Evolutionary conservation across 2,113 vertebrate genomes (phyloP).

Genomic region (Notarius quadriscutis): DNA sequence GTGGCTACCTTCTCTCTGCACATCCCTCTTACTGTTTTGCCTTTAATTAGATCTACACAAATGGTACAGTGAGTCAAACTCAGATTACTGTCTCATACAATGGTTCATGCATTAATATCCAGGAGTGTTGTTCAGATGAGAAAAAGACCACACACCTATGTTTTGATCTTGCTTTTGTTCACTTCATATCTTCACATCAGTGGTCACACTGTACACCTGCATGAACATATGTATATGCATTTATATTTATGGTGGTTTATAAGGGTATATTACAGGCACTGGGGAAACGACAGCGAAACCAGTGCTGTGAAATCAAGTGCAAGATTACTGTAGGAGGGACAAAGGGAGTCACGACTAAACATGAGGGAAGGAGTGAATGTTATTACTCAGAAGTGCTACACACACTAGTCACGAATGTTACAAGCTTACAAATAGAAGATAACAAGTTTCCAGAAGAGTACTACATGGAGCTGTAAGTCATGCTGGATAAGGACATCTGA

Average conservation of each 20-base stretch:
- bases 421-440: not conserved
- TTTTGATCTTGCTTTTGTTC: not conserved
- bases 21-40: constrained; percentile 26
- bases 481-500: not conserved
- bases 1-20: constrained; percentile 47
- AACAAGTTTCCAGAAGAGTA: not conserved
- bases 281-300: not conserved
- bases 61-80: not conserved
- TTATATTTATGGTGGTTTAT: not conserved
- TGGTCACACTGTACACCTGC: not conserved
- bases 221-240: not conserved
- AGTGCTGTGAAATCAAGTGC: not conserved
- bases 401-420: not conserved
- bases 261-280: not conserved
- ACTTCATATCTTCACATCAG: not conserved
- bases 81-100: not conserved
- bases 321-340: not conserved
- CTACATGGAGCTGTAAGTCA: not conserved
- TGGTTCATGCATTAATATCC: not conserved
- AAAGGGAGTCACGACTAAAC: not conserved
- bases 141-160: not conserved
- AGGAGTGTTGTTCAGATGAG: not conserved
- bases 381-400: not conserved
- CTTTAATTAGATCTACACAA: constrained; percentile 3
- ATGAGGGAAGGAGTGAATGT: not conserved